phyloP scores from a whole-genome alignment of 2,797 vertebrate species.

The Trachops cirrhosus region DNA sequence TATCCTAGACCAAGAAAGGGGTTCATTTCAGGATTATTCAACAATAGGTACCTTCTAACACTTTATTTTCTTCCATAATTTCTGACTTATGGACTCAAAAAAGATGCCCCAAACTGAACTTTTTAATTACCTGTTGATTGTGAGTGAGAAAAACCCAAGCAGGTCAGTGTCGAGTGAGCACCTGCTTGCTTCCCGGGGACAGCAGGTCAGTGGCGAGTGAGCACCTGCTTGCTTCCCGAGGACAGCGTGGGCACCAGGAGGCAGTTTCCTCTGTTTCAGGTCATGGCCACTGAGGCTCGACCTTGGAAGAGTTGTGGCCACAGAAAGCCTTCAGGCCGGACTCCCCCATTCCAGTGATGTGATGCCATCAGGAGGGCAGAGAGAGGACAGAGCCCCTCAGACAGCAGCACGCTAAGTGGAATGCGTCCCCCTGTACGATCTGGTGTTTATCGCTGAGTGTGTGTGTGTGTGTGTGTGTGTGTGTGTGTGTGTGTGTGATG shows the following conservation, averaged over 20 bases:
- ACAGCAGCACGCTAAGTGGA: background rate
- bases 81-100: background rate
- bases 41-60: background rate
- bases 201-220: accelerated
- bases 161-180: accelerated
- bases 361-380: background rate
- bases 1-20: background rate
- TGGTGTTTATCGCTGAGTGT: background rate
- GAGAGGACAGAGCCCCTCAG: background rate
- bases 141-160: background rate
- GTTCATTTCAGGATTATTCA: background rate
- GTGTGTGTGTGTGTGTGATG: no score
- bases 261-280: background rate
- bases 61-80: background rate
- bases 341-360: background rate
- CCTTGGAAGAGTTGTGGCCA: background rate
- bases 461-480: background rate
- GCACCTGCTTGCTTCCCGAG: background rate
- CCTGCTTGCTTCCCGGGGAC: background rate
- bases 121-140: background rate
- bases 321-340: background rate
- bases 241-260: background rate
- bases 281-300: background rate
- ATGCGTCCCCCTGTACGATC: background rate
- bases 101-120: background rate